These are phyloP conservation scores for Ramphastos sulfuratus DNA, from an alignment of 2,113 vertebrate genomes.

Conservation along the genomic window DNA sequence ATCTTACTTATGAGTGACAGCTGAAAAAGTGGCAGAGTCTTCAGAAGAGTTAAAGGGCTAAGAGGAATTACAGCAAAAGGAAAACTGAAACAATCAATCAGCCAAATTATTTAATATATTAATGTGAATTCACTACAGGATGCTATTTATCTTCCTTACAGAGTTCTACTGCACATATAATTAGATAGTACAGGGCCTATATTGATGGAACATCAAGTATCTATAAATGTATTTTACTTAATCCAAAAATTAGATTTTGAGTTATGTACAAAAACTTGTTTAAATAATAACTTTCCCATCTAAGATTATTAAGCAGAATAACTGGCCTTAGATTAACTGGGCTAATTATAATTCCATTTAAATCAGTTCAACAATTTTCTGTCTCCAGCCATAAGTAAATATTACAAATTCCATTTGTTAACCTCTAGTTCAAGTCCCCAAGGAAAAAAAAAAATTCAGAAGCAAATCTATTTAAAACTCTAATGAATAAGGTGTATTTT, in stretches of 20 bases:
- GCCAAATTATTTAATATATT: neutral
- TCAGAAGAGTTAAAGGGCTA: neutral
- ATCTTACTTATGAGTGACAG: neutral
- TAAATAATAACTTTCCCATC: slow-evolving; percentile 33
- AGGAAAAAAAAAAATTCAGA: neutral
- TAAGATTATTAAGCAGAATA: slow-evolving; percentile 49
- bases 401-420: slow-evolving; percentile 20
- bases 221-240: neutral
- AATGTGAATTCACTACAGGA: neutral
- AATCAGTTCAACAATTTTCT: slow-evolving; percentile 53
- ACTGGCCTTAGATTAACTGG: slow-evolving; percentile 53
- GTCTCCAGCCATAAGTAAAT: slow-evolving; percentile 15
- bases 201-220: slow-evolving; percentile 11
- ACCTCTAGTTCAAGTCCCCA: neutral
- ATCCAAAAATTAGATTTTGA: slow-evolving; percentile 36
- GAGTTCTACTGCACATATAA: neutral
- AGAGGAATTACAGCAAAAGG: neutral
- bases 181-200: neutral
- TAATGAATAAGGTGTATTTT: neutral
- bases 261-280: slow-evolving; percentile 26
- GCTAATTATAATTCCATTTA: slow-evolving; percentile 62
- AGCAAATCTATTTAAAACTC: neutral
- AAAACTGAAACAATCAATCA: neutral
- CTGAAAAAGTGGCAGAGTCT: neutral
- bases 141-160: neutral